These are phyloP conservation scores for Chlamydotis undulata DNA, from an alignment of 2,113 vertebrate species.

Conservation along the genomic window DNA sequence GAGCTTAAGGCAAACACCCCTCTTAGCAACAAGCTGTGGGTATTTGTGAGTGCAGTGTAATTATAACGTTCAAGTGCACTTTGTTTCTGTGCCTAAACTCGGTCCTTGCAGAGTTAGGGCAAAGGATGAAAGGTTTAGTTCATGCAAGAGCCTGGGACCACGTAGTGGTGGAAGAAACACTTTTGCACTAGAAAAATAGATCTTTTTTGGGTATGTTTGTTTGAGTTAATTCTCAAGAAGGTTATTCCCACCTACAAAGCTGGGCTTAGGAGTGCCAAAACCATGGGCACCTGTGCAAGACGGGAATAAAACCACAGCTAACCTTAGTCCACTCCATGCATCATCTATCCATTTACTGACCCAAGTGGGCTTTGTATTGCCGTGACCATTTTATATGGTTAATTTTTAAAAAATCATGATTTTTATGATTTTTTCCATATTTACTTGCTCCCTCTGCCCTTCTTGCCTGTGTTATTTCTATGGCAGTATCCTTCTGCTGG, in stretches of 20 bases:
- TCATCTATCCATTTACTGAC: neutral
- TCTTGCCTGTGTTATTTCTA: neutral
- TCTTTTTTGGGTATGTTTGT: neutral
- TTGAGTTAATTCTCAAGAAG: neutral
- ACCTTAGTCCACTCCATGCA: neutral
- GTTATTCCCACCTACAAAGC: neutral
- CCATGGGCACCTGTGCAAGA: neutral
- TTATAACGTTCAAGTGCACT: neutral
- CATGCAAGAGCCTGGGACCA: neutral
- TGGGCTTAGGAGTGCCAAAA: neutral
- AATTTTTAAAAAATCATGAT: neutral
- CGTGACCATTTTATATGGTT: neutral
- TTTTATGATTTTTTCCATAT: neutral
- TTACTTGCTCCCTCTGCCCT: neutral
- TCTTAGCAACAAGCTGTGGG: neutral
- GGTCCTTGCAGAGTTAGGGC: neutral
- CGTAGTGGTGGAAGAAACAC: rapidly evolving
- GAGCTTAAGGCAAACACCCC: neutral
- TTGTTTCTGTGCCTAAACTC: neutral
- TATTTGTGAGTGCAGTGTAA: neutral
- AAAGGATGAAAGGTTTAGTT: neutral
- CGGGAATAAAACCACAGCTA: neutral
- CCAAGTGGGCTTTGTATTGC: neutral
- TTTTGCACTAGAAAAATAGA: neutral
- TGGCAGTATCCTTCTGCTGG: neutral